Percentiles rank a stretch among this genome's conserved stretches.
phyloP scores from a whole-genome alignment of 2,888 invertebrate genomes.

The Salticus scenicus region DNA sequence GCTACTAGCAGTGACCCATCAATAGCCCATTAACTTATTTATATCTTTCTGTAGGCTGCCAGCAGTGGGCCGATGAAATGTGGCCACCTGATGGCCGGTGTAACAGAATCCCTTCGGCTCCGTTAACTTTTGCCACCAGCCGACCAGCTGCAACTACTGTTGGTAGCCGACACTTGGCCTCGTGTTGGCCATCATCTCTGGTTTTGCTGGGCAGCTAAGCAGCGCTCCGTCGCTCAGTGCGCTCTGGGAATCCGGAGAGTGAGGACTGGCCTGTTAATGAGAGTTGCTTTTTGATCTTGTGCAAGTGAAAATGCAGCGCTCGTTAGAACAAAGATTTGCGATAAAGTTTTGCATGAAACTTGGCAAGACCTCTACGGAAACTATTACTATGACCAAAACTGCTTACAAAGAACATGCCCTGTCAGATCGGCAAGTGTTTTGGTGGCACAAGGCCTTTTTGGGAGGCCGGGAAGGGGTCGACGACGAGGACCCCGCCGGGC shows the following conservation, averaged over 20 bases:
- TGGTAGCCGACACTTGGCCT: no score
- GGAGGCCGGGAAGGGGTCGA: conserved; percentile 36
- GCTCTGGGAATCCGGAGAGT: background rate
- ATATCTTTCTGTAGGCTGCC: no score
- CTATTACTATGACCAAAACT: background rate
- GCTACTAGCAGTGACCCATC: no score
- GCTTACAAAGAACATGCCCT: conserved; percentile 17
- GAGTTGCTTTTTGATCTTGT: conserved; percentile 4
- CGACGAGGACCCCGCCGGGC: conserved; percentile 32
- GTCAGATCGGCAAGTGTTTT: background rate
- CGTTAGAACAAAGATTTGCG: conserved; percentile 15
- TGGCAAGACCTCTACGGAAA: conserved; percentile 20
- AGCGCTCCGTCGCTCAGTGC: background rate
- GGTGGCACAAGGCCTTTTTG: conserved; percentile 24
- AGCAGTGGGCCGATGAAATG: no score
- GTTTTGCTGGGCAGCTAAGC: no score
- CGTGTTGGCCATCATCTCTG: no score
- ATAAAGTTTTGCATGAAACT: conserved; percentile 32
- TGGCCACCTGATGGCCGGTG: no score
- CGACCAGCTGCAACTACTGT: no score
- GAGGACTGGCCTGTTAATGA: background rate
- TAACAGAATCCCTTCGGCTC: no score
- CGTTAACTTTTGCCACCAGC: no score
- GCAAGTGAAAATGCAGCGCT: background rate
- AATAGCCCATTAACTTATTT: no score